Evolutionary conservation across 2,888 invertebrate genomes (phyloP), one percentile per base, ranked within the genome.

Genomic region (Raillietiella orientalis): DNA sequence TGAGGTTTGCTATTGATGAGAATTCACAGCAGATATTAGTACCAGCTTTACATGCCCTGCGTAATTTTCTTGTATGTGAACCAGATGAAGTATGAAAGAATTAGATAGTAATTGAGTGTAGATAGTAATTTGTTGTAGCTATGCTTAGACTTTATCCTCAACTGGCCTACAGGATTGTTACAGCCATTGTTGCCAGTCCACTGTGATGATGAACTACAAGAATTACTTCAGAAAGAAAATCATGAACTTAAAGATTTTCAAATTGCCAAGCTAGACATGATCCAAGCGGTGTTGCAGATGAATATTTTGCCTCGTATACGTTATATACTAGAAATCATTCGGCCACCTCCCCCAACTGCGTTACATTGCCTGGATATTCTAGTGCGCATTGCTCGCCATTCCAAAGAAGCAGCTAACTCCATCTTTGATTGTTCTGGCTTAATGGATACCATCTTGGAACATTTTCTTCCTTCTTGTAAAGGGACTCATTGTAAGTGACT

Each of bases 1-100:
- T 82, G 26, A 57, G 84, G 36, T 71, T 72, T 49, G 66, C 75
- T 2, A 47, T 84, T 34, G 84, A 87, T 47, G 79, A 82, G 39
- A 64, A 66, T 35, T 60, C 64, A 14, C 53, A 60, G 1, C 55
- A 62, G 3, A 57, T 71, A 23, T 45, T 77, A 20, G 62, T 65
- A 35, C 62, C 74, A n/a, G 59, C 70, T 9, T 49, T 75, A 10
- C 61, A 59, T 42, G 66, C 67, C 0, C 49, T 84, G 38, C 57
- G 66, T 31, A 61, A 64, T 39, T 51, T 82, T 21, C 45, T 77
- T 24, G 66, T 58, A 35, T 66, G 65, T 35, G 60, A 63, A 39
- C 55, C 66, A 10, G 82, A 82, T 49, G 79, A 82, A 42, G 53
- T 56, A 28, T 14, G 29, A 14, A 11, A 21, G n/a, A 21, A 6